A percentile compares a stretch with the other conserved stretches of the same genome.
phyloP scores from a whole-genome alignment of 2,797 vertebrate genomes.

The Mormyrus proboscirostris region DNA sequence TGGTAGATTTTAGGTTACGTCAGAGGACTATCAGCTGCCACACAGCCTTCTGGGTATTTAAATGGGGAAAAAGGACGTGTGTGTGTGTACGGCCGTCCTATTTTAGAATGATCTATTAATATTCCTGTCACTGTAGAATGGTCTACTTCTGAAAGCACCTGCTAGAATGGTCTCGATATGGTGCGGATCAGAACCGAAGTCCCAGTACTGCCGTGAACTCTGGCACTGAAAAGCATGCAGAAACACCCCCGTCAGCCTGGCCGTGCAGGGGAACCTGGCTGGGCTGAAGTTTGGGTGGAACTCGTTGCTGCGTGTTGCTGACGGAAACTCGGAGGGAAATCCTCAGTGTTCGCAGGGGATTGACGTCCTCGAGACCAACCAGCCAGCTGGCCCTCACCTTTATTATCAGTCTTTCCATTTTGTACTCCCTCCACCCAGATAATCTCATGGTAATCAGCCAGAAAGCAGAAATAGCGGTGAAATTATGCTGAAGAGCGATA shows the following conservation, averaged over 20 bases:
- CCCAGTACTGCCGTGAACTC: not conserved
- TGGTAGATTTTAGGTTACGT: not conserved
- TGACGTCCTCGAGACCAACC: not conserved
- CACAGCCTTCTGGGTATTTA: not conserved
- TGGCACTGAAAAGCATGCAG: not conserved
- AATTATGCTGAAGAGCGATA: not conserved
- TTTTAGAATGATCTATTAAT: constrained; percentile 5
- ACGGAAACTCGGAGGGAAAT: not conserved
- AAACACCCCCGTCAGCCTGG: not conserved
- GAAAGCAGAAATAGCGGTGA: constrained; percentile 6
- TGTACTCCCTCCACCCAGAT: not conserved
- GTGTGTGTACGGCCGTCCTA: not conserved
- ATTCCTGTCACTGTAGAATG: constrained; percentile 7
- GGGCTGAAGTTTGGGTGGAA: not conserved
- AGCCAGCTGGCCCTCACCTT: not conserved
- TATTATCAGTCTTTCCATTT: not conserved
- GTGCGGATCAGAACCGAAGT: not conserved
- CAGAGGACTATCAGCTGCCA: not conserved
- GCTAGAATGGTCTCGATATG: not conserved
- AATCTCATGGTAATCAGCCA: not conserved
- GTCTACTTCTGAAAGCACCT: not conserved
- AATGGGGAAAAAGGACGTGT: not conserved
- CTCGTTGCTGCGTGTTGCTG: not conserved
- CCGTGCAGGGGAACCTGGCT: not conserved
- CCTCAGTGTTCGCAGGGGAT: not conserved